phyloP scores from a whole-genome alignment of 2,797 vertebrate genomes.

The Phalanger gymnotis region DNA sequence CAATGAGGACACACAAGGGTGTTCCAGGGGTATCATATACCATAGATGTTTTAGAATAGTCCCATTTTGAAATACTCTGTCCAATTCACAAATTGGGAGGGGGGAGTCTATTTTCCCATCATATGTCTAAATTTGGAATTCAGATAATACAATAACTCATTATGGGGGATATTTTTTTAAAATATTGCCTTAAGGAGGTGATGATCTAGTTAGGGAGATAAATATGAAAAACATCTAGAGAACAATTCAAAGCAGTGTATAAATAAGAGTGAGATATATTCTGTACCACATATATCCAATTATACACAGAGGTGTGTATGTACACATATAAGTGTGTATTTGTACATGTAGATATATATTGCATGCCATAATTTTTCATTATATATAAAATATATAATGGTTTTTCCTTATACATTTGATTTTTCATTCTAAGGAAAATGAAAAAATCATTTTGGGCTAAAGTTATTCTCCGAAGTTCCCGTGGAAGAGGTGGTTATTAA shows the following conservation, averaged over 20 bases:
- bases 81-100: not conserved
- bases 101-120: not conserved
- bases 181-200: not conserved
- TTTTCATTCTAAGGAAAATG: not conserved
- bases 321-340: not conserved
- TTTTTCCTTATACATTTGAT: not conserved
- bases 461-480: slow-evolving; percentile 61
- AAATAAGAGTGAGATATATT: not conserved
- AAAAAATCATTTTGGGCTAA: slow-evolving; percentile 44
- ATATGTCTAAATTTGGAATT: slow-evolving; percentile 60
- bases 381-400: not conserved
- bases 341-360: not conserved
- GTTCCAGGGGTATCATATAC: not conserved
- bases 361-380: not conserved
- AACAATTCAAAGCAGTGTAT: not conserved
- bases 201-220: not conserved
- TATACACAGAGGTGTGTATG: not conserved
- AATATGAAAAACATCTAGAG: not conserved
- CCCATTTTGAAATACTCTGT: not conserved
- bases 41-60: not conserved
- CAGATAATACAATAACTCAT: slow-evolving; percentile 48
- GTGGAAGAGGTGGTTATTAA: slow-evolving; percentile 60
- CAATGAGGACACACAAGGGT: not conserved
- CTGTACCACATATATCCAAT: not conserved
- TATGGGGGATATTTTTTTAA: not conserved